phyloP scores from a whole-genome alignment of 2,113 vertebrate genomes.

The Rhizomys pruinosus region DNA sequence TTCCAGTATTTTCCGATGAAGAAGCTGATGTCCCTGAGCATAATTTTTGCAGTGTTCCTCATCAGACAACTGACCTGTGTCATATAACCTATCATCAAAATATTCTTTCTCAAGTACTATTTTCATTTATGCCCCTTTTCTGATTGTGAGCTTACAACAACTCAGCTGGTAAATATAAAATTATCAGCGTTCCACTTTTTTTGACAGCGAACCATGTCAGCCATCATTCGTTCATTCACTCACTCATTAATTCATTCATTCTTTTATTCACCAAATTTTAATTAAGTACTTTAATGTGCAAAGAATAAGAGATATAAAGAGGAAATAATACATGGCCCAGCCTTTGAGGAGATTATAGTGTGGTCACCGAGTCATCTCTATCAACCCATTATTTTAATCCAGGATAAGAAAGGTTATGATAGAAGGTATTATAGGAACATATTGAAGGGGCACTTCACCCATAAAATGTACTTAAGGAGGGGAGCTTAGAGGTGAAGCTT shows the following conservation, averaged over 20 bases:
- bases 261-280: constrained; percentile 50
- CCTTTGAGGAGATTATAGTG: constrained; percentile 62
- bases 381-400: constrained; percentile 67
- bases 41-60: neutral
- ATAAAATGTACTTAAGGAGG: constrained; percentile 1
- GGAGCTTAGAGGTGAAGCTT: neutral
- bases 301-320: constrained; percentile 43
- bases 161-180: neutral
- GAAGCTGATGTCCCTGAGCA: neutral
- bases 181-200: constrained; percentile 10
- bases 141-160: neutral
- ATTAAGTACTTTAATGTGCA: constrained; percentile 59
- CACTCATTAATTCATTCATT: no score
- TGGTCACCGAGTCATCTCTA: constrained; percentile 57
- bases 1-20: constrained; percentile 26
- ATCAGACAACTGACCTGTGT: neutral
- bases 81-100: constrained; percentile 33
- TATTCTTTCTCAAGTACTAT: constrained; percentile 26
- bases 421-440: constrained; percentile 5
- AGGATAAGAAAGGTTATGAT: constrained; percentile 45
- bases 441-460: constrained; percentile 27
- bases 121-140: constrained; percentile 16
- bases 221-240: constrained; percentile 4
- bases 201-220: neutral
- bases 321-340: neutral